A percentile compares a stretch with the other conserved stretches of the same genome.
Conservation (phyloP, 2,888 invertebrate genomes). For the Glaucopsyche alexis region DNA sequence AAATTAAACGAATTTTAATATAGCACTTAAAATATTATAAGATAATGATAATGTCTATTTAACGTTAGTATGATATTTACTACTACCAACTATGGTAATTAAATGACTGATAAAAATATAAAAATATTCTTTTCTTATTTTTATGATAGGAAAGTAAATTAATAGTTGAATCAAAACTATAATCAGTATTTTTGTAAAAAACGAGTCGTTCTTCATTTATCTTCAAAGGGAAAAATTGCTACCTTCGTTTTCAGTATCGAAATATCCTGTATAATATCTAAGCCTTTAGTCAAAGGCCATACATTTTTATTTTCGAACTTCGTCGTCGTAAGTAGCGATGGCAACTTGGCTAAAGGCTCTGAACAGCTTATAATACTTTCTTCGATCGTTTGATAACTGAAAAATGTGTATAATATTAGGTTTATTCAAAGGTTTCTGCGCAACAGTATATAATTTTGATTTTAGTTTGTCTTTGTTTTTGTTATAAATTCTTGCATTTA, state of each 20-base stretch:
- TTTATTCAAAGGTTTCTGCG: neutral
- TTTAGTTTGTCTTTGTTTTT: neutral
- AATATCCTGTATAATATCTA: no score
- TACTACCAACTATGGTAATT: neutral
- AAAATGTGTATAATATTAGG: neutral
- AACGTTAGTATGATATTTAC: neutral
- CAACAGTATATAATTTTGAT: no score
- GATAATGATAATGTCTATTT: neutral
- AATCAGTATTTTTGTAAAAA: neutral
- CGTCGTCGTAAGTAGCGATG: no score
- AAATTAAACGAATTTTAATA: constrained; percentile 12
- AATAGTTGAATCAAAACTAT: neutral
- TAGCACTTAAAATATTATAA: constrained; percentile 3
- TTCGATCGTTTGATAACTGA: neutral
- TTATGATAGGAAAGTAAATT: neutral
- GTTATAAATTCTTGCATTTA: neutral
- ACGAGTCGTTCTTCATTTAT: no score
- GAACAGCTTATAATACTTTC: no score
- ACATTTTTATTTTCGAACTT: no score
- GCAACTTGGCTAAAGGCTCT: no score
- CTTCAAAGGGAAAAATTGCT: no score
- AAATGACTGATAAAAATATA: constrained; percentile 20
- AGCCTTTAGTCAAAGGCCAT: no score
- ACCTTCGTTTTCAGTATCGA: no score
- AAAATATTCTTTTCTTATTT: constrained; percentile 1